Conservation (phyloP, 2,888 invertebrate genomes). For the Mylabris sibirica region DNA sequence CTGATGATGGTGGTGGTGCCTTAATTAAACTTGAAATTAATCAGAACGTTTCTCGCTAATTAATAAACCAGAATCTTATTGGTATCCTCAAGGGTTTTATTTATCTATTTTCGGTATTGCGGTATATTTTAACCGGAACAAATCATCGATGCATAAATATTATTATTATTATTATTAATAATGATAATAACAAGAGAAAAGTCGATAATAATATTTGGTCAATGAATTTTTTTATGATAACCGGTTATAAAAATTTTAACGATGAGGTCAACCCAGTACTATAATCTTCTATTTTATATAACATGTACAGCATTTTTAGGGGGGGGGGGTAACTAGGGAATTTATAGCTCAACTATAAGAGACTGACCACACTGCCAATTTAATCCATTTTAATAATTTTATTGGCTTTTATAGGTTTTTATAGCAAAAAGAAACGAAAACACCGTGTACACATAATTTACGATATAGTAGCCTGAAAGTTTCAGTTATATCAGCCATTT, state of each 20-base stretch:
- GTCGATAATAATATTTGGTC: conserved; percentile 25
- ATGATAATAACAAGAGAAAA: background rate
- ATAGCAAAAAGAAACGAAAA: background rate
- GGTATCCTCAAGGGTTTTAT: conserved; percentile 29
- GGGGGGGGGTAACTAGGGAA: conserved; percentile 29
- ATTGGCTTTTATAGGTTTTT: background rate
- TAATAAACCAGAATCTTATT: conserved; percentile 56
- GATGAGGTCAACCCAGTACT: conserved; percentile 29
- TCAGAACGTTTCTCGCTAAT: conserved; percentile 54
- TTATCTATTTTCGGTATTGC: conserved; percentile 33
- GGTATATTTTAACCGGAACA: conserved; percentile 28
- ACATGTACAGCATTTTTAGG: conserved; percentile 17
- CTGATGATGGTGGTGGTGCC: conserved; percentile 53
- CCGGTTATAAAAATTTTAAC: conserved; percentile 33
- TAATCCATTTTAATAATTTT: background rate
- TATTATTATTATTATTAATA: conserved; percentile 20
- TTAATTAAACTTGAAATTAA: conserved; percentile 58
- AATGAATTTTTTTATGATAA: conserved; percentile 28
- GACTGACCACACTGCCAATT: conserved; percentile 20
- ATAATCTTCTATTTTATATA: conserved; percentile 33
- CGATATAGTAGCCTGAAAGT: background rate
- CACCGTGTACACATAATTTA: background rate
- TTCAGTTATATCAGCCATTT: background rate
- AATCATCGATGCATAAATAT: conserved; percentile 23
- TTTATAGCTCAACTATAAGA: conserved; percentile 33